Base-by-base conservation (phyloP, 2,797 vertebrate species). In the Bryconaethiops microstoma region DNA sequence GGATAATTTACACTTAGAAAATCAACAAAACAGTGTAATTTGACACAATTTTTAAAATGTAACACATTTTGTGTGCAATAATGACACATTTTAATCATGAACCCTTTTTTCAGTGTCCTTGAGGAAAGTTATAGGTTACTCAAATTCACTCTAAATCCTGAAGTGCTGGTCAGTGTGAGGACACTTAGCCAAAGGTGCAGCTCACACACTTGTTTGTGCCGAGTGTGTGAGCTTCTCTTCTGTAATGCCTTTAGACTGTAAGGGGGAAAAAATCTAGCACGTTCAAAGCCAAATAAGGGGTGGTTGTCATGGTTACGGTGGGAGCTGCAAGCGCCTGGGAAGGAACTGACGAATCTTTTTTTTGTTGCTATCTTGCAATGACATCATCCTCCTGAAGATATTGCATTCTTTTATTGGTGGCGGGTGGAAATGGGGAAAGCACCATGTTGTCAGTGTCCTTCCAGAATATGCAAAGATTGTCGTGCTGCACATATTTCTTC, bases 271-370 rank as follows among this genome's bases (percentile, higher is more conserved):
- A 74, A 50, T 5, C 39, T 78, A 25, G 7, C 50, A 74, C 77
- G 68, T 82, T 42, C 12, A 74, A 75, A 74, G 80, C 82, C 70
- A 82, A 78, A 77, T 48, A 65, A 86, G 77, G 78, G 81, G 79
- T 76, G n/a, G 89, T 93, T 78, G 70, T 88, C 89, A 92, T 92
- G 64, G 90, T 81, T 93, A 92, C 92, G 76, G 79, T 78, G 25
- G 76, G 79, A 81, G 72, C 78, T 75, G 45, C 64, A 67, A 81
- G 68, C 45, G 60, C 70, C 55, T 70, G 39, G 54, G 67, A 82
- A 71, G 67, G 74, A 76, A 82, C 72, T 45, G 71, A 54, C 4
- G 74, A 87, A 76, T 55, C 76, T 62, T 79, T 48, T 29, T 76
- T 35, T 55, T 76, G 82, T 79, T 62, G 48, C 57, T n/a, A 72